Conservation (phyloP, 2,797 vertebrate species). For the Hoplostethus mediterraneus region DNA sequence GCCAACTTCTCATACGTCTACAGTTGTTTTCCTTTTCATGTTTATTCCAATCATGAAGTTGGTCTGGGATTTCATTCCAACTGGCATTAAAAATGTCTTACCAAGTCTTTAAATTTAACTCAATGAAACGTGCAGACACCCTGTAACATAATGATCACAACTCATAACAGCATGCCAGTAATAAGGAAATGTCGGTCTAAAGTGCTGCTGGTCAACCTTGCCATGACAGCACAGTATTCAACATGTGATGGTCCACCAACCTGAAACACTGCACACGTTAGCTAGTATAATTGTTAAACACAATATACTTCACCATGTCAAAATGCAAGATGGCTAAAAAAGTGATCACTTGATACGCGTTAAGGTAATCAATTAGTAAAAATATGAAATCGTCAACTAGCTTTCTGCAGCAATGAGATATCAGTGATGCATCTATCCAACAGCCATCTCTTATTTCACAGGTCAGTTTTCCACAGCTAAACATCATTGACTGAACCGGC, state of each 20-base stretch:
- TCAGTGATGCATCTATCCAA: not conserved
- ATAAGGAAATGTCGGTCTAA: not conserved
- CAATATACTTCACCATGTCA: slow-evolving; percentile 3
- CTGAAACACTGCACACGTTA: slow-evolving; percentile 15
- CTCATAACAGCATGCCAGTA: not conserved
- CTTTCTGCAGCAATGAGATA: slow-evolving; percentile 12
- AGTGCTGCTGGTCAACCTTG: slow-evolving; percentile 12
- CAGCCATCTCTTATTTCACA: not conserved
- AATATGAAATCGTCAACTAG: not conserved
- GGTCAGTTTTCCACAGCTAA: not conserved
- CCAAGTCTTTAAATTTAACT: too few relatives aligned
- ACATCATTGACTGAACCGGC: not conserved
- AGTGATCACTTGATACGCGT: slow-evolving; percentile 1
- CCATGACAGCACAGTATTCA: not conserved
- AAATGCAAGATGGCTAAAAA: slow-evolving; percentile 14
- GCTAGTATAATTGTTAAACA: slow-evolving; percentile 16
- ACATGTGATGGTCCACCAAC: slow-evolving; percentile 24
- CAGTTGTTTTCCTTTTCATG: too few relatives aligned
- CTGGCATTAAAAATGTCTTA: too few relatives aligned
- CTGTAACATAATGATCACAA: slow-evolving; percentile 1
- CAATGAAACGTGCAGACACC: too few relatives aligned
- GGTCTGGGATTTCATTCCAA: too few relatives aligned
- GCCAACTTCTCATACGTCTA: too few relatives aligned
- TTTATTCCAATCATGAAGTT: too few relatives aligned
- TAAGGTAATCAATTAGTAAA: slow-evolving; percentile 14